Base-by-base conservation (phyloP, 2,113 vertebrate species). In the Aegotheles bennettii region DNA sequence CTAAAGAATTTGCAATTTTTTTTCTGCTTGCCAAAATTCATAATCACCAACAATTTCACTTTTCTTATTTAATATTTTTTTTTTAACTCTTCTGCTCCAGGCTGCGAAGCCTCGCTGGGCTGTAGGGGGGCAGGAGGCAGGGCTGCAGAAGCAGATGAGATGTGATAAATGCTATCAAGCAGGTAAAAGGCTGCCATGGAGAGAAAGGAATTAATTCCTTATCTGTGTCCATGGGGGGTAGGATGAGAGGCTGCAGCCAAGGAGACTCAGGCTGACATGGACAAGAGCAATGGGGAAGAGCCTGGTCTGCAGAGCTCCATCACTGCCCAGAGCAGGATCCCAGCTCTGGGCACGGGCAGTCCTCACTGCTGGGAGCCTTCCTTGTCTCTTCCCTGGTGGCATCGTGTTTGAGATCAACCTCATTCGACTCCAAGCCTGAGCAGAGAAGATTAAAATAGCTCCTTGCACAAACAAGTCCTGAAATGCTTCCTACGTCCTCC, bases 1-100 rank as follows among this genome's bases (percentile, higher is more conserved):
- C 95, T 95, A 93, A 94, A 95, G 95, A 95, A 97, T 77, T 95
- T 95, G 93, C 89, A 90, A 89, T 81, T 94, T 92, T 94, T 92
- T 80, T 94, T n/a, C 92, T 79, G 86, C 95, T 92, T 96, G 94
- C 95, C 94, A 95, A 95, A 96, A 96, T 93, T 96, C 95, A 90
- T 92, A 90, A 96, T 93, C 95, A 94, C 95, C 78, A 84, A 95
- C 95, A 70, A 89, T 89, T 94, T 94, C 68, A 91, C 83, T 88
- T 90, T 88, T 83, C 78, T 95, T 92, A 69, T 81, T 83, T 93
- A 79, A 83, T 94, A 50, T 63, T 90, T 54, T 77, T 48, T 50
- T 80, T 90, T 83, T 93, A 95, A 93, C 88, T 92, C 85, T 70
- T 95, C 35, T 4, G 1, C 29, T 91, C 40, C 76, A 4, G 76